Percentiles rank a stretch among this genome's conserved stretches.
Evolutionary conservation across 2,888 invertebrate species (phyloP).

Genomic region (Maniola hyperantus): DNA sequence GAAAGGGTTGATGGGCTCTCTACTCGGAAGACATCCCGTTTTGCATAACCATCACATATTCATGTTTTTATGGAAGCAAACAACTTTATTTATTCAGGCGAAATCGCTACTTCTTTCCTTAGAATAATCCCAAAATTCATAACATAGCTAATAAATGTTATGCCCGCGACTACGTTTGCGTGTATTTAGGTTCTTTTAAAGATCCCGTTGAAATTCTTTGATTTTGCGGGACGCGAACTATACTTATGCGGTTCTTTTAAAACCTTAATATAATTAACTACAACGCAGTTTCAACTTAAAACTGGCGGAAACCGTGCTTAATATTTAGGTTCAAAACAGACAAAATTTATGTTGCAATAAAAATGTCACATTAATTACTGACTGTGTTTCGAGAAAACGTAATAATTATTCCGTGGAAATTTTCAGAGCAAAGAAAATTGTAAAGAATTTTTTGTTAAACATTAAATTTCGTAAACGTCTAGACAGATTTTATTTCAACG

Average conservation of each 20-base stretch:
- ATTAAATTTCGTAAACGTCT: slow-evolving; percentile 2
- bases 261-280: no score
- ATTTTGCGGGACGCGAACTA: no score
- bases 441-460: not conserved
- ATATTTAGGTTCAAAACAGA: not conserved
- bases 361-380: slow-evolving; percentile 3
- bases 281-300: no score
- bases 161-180: not conserved
- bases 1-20: slow-evolving; percentile 26
- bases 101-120: slow-evolving; percentile 33
- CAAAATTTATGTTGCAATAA: not conserved
- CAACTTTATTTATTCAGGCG: slow-evolving; percentile 36
- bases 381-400: not conserved
- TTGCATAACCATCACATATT: slow-evolving; percentile 37
- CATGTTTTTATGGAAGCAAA: slow-evolving; percentile 39
- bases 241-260: no score
- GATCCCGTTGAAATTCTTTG: no score
- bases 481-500: slow-evolving; percentile 3
- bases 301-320: no score
- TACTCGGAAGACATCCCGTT: slow-evolving; percentile 20
- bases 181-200: not conserved
- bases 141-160: slow-evolving; percentile 24
- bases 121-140: slow-evolving; percentile 37
- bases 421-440: not conserved
- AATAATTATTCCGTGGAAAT: slow-evolving; percentile 7